Conservation (phyloP, 2,113 vertebrate genomes). For the Girardinichthys multiradiatus region DNA sequence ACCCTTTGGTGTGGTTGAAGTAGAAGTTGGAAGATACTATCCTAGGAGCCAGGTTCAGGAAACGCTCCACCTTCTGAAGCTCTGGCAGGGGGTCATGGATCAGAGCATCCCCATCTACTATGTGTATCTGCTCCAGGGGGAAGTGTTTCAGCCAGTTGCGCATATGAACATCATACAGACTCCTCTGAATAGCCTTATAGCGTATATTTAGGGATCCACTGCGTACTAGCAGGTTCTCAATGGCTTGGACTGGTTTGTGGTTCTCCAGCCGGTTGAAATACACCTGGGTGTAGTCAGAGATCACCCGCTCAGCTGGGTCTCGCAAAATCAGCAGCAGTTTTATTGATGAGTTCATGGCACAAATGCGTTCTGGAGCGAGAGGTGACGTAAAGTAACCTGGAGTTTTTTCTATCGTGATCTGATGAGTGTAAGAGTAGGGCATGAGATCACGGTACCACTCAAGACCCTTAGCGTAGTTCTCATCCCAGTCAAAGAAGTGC, state of each 20-base stretch:
- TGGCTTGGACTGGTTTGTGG: slow-evolving; percentile 92
- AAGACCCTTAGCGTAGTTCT: slow-evolving; percentile 90
- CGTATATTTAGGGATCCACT: slow-evolving; percentile 89
- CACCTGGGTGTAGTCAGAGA: slow-evolving; percentile 95
- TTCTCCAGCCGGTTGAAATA: slow-evolving; percentile 93
- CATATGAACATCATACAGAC: slow-evolving; percentile 91
- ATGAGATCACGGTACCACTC: slow-evolving; percentile 92
- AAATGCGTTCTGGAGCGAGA: slow-evolving; percentile 88
- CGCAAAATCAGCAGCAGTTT: slow-evolving; percentile 90
- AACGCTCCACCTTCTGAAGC: slow-evolving; percentile 90
- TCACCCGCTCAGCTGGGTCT: slow-evolving; percentile 90
- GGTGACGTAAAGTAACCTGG: slow-evolving; percentile 93
- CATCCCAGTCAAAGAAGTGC: slow-evolving; percentile 95
- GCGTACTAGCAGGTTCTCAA: slow-evolving; percentile 91
- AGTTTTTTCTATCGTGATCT: slow-evolving; percentile 95
- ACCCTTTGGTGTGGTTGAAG: slow-evolving; percentile 95
- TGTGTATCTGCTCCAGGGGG: slow-evolving; percentile 89
- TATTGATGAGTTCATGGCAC: slow-evolving; percentile 91
- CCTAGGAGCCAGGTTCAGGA: slow-evolving; percentile 87
- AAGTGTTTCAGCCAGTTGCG: slow-evolving; percentile 92
- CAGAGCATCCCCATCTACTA: slow-evolving; percentile 91
- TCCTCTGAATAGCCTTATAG: slow-evolving; percentile 94
- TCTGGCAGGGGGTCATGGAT: slow-evolving; percentile 91
- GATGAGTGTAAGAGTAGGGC: slow-evolving; percentile 91
- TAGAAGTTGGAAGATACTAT: slow-evolving; percentile 93